Percentiles rank a stretch among this genome's conserved stretches.
These are phyloP conservation scores for Podarcis lilfordi DNA, from an alignment of 2,797 vertebrate species.

Conservation along the genomic window DNA sequence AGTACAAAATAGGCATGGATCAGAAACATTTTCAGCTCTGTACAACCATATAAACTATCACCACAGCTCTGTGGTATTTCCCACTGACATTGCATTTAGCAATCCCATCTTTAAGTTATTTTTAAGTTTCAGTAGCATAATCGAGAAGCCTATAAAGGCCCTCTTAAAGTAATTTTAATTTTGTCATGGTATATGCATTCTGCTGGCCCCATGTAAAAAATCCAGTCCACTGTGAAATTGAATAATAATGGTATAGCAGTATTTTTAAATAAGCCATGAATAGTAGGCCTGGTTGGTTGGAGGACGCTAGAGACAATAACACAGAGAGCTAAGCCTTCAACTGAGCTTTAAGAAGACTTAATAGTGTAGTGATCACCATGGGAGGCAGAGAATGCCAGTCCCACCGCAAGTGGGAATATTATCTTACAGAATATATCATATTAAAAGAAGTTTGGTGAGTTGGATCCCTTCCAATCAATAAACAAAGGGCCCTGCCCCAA, in stretches of 20 bases:
- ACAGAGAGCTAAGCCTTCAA: neutral
- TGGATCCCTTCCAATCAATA: neutral
- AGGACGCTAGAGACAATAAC: neutral
- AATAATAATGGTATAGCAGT: neutral
- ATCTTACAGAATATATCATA: slow-evolving; percentile 2
- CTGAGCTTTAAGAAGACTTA: neutral
- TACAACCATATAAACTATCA: neutral
- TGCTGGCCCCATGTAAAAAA: neutral
- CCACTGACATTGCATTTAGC: neutral
- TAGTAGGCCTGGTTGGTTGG: neutral
- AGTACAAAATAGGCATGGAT: neutral
- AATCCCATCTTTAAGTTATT: neutral
- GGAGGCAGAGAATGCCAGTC: slow-evolving; percentile 20
- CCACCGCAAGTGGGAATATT: slow-evolving; percentile 7
- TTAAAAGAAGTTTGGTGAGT: slow-evolving; percentile 20
- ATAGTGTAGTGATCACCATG: neutral
- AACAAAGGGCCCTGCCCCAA: neutral
- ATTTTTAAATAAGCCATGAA: neutral
- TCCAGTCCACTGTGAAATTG: neutral
- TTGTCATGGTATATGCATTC: neutral
- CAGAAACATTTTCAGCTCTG: neutral
- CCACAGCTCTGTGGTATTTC: neutral
- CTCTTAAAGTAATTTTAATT: neutral
- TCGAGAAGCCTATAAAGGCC: neutral
- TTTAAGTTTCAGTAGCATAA: neutral